Conservation (phyloP, 2,797 vertebrate genomes). For the Microcaecilia unicolor region DNA sequence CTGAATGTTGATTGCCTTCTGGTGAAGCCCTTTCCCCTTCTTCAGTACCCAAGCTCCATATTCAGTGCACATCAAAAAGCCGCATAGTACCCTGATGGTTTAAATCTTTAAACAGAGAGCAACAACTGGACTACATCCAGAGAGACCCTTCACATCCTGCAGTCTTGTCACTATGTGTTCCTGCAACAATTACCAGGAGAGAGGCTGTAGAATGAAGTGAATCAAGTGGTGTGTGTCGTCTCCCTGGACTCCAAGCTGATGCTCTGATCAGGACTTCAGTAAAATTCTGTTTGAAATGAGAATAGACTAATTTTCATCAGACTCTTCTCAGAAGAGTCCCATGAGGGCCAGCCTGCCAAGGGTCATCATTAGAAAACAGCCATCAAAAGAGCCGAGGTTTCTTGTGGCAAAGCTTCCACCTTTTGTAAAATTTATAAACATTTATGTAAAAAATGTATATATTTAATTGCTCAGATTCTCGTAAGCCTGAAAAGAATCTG, state of each 20-base stretch:
- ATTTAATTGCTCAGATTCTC: slow-evolving; percentile 56
- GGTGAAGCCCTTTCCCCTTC: slow-evolving; percentile 75
- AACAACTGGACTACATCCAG: slow-evolving; percentile 95
- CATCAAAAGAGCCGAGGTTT: slow-evolving; percentile 79
- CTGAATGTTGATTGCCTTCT: slow-evolving; percentile 89
- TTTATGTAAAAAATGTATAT: slow-evolving; percentile 82
- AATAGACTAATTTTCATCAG: slow-evolving; percentile 98
- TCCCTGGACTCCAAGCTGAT: slow-evolving; percentile 73
- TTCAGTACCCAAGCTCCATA: slow-evolving; percentile 82
- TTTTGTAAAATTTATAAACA: slow-evolving; percentile 87
- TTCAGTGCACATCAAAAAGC: slow-evolving; percentile 98
- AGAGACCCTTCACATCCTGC: slow-evolving; percentile 78
- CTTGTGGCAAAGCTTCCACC: slow-evolving; percentile 68
- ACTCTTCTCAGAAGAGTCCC: slow-evolving; percentile 84
- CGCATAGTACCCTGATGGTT: slow-evolving; percentile 95
- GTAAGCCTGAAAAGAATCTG: slow-evolving; percentile 30
- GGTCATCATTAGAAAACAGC: slow-evolving; percentile 98
- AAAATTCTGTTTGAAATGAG: slow-evolving; percentile 99
- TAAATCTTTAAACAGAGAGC: slow-evolving; percentile 99
- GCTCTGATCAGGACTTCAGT: slow-evolving; percentile 95
- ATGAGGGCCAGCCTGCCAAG: slow-evolving; percentile 91
- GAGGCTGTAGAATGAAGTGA: slow-evolving; percentile 57
- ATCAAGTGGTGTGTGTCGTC: slow-evolving; percentile 77
- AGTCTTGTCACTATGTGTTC: slow-evolving; percentile 88
- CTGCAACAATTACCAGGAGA: slow-evolving; percentile 85